Evolutionary conservation across 2,797 vertebrate genomes (phyloP).

Genomic region (Adrianichthys oophorus): DNA sequence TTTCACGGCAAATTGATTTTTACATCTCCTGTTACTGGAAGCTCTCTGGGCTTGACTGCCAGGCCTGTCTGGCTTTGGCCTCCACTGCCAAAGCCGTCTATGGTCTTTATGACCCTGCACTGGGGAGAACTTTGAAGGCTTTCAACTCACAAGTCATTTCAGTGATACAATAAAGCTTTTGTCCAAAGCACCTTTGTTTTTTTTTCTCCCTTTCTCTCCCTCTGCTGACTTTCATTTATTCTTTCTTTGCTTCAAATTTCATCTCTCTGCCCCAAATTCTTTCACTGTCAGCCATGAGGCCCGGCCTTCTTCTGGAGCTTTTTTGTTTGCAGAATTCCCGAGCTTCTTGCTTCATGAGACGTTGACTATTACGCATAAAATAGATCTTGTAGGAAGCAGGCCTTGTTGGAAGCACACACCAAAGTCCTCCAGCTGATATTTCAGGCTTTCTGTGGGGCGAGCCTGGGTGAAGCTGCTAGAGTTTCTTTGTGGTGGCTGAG

Average conservation of each 20-base stretch:
- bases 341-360: conserved; percentile 60
- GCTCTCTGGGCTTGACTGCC: conserved; percentile 67
- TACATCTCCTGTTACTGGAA: conserved; percentile 86
- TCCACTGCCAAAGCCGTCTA: conserved; percentile 75
- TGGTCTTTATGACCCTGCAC: conserved; percentile 79
- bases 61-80: conserved; percentile 67
- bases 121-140: conserved; percentile 81
- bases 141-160: conserved; percentile 81
- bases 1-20: conserved; percentile 85
- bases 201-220: conserved; percentile 57
- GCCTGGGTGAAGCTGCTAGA: conserved; percentile 53
- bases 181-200: conserved; percentile 78
- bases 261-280: conserved; percentile 39
- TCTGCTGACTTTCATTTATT: conserved; percentile 31
- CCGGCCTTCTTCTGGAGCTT: conserved; percentile 24
- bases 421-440: conserved; percentile 51
- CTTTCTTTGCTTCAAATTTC: conserved; percentile 45
- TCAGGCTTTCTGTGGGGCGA: conserved; percentile 46
- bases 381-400: conserved; percentile 23
- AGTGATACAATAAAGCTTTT: conserved; percentile 84
- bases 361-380: conserved; percentile 38
- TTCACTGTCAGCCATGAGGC: conserved; percentile 45
- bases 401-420: conserved; percentile 8
- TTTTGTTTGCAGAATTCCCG: conserved; percentile 56
- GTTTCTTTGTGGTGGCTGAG: conserved; percentile 65